Conservation (phyloP, 2,888 invertebrate genomes). For the Standfussiana lucernea region DNA sequence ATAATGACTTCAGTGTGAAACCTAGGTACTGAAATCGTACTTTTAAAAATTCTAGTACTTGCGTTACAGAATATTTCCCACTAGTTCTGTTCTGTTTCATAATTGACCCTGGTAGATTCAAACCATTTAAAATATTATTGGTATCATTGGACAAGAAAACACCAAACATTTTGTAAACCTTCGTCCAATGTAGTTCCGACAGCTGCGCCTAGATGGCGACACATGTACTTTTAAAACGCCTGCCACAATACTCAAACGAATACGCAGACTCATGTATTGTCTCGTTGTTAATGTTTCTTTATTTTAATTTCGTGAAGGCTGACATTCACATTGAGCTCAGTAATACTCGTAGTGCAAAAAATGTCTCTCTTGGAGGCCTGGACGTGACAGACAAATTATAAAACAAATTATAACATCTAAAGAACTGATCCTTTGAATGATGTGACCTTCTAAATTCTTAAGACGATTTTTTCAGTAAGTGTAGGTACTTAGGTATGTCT, state of each 20-base stretch:
- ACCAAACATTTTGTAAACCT: background rate
- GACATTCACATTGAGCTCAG: slow-evolving; percentile 23
- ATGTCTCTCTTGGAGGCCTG: slow-evolving; percentile 3
- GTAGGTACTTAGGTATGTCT: background rate
- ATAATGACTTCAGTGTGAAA: background rate
- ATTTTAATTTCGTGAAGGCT: background rate
- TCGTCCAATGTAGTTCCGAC: background rate
- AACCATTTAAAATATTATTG: background rate
- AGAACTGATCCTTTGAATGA: slow-evolving; percentile 23
- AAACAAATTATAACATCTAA: slow-evolving; percentile 11
- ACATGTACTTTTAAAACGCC: slow-evolving; percentile 38
- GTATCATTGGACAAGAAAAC: background rate
- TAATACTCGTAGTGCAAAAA: slow-evolving; percentile 34
- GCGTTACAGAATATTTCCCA: background rate
- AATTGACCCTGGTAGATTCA: background rate
- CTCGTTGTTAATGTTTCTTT: slow-evolving; percentile 3
- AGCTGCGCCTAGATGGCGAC: slow-evolving; percentile 38
- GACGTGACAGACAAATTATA: slow-evolving; percentile 38
- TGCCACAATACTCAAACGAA: slow-evolving; percentile 24
- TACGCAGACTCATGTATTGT: slow-evolving; percentile 33
- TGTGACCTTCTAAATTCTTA: slow-evolving; percentile 15
- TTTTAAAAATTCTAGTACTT: background rate
- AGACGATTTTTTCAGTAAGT: slow-evolving; percentile 8
- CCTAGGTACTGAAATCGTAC: too few species aligned
- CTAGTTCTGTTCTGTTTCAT: background rate